A percentile compares a stretch with the other conserved stretches of the same genome.
These are phyloP conservation scores for Lordiphosa andalusiaca DNA, from an alignment of 2,888 invertebrate species.

Conservation along the genomic window DNA sequence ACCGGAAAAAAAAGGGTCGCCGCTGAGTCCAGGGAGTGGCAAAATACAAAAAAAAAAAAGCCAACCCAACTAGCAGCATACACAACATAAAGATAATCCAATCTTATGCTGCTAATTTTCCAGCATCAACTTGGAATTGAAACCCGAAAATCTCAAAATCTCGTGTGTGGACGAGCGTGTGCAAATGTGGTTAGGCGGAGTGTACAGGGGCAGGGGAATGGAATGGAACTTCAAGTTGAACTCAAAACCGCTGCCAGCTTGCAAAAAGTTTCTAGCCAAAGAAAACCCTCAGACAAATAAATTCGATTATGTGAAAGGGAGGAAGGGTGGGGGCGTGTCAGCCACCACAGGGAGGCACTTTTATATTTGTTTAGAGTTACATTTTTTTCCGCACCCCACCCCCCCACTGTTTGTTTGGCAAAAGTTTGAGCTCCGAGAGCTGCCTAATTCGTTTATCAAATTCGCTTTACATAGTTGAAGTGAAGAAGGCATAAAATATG, in stretches of 20 bases:
- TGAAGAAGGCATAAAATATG: conserved; percentile 58
- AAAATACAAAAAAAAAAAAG: too few species aligned
- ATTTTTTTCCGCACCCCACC: too few species aligned
- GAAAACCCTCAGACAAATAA: conserved; percentile 59
- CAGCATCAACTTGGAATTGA: conserved; percentile 52
- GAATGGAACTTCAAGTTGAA: conserved; percentile 26
- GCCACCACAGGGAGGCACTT: conserved; percentile 12
- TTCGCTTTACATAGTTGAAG: conserved; percentile 60
- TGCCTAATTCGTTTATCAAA: conserved; percentile 69
- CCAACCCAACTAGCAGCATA: conserved; percentile 21
- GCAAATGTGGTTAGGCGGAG: conserved; percentile 60
- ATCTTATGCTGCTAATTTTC: conserved; percentile 75
- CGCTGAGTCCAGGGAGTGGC: conserved; percentile 4
- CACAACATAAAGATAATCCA: conserved; percentile 63
- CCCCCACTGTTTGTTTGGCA: conserved; percentile 34
- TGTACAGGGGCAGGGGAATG: conserved; percentile 1
- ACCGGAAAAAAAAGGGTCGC: conserved; percentile 37
- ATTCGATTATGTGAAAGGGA: conserved; percentile 64
- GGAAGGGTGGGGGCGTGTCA: conserved; percentile 9
- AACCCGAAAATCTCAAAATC: conserved; percentile 46
- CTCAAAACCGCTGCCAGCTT: conserved; percentile 58
- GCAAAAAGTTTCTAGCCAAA: conserved; percentile 52
- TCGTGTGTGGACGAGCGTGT: conserved; percentile 65
- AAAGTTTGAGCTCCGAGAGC: conserved; percentile 36
- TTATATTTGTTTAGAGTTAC: conserved; percentile 19